These are phyloP conservation scores for Pseudocheirus occidentalis DNA, from an alignment of 2,797 vertebrate genomes.

Conservation along the genomic window DNA sequence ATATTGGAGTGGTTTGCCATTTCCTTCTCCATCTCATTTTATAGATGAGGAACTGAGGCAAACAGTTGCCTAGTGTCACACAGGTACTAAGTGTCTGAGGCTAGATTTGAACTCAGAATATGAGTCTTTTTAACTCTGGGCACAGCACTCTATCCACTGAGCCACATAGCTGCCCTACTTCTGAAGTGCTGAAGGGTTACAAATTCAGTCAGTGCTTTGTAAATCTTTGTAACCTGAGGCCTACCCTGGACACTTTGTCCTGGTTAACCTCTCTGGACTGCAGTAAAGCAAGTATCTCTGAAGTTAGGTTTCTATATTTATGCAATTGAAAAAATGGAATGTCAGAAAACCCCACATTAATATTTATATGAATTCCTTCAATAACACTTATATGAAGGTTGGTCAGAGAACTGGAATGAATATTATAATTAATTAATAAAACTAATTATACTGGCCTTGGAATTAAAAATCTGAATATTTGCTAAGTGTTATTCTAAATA, in stretches of 20 bases:
- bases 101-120: neutral
- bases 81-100: neutral
- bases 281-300: neutral
- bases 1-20: neutral
- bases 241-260: neutral
- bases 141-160: neutral
- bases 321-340: slow-evolving; percentile 43
- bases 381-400: slow-evolving; percentile 51
- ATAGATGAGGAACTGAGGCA: neutral
- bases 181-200: neutral
- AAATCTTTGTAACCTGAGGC: neutral
- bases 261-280: neutral
- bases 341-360: slow-evolving; percentile 18
- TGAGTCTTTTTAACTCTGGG: neutral
- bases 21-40: neutral
- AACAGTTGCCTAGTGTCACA: neutral
- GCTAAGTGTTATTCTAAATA: slow-evolving; percentile 35
- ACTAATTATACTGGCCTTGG: slow-evolving; percentile 45
- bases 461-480: slow-evolving; percentile 55
- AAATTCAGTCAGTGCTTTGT: neutral
- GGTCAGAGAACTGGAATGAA: slow-evolving; percentile 46
- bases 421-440: slow-evolving; percentile 40
- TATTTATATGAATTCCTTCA: slow-evolving; percentile 39
- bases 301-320: slow-evolving; percentile 2
- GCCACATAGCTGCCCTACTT: too few species aligned